Conservation (phyloP, 1,140 invertebrate genomes). For the Cataglyphis hispanica region DNA sequence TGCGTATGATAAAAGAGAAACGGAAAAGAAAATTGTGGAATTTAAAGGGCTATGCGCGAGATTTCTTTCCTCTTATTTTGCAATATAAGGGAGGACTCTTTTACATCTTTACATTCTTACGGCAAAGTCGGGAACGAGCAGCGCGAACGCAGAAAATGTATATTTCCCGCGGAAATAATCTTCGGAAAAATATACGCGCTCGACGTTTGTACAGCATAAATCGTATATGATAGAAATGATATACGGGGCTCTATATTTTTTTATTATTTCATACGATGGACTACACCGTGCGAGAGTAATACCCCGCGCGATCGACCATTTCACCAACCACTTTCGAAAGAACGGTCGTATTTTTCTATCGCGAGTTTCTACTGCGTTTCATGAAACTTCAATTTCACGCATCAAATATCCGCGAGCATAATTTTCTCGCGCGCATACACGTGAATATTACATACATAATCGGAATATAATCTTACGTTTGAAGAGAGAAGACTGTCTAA, state of each 20-base stretch:
- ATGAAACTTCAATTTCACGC: slow-evolving; percentile 56
- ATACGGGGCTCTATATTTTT: slow-evolving; percentile 38
- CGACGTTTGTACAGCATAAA: slow-evolving; percentile 30
- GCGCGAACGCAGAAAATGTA: slow-evolving; percentile 18
- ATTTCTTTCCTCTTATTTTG: slow-evolving; percentile 19
- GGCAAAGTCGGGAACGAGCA: not conserved
- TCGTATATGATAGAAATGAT: slow-evolving; percentile 49
- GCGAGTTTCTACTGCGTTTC: slow-evolving; percentile 17
- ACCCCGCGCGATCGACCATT: slow-evolving; percentile 37
- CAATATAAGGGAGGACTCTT: slow-evolving; percentile 31
- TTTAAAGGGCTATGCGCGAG: slow-evolving; percentile 15
- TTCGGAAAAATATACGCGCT: slow-evolving; percentile 34
- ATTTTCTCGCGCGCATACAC: not conserved
- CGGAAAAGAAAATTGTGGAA: slow-evolving; percentile 10
- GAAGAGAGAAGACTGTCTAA: not conserved
- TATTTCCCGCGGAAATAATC: slow-evolving; percentile 42
- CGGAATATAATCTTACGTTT: not conserved
- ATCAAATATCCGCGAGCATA: slow-evolving; percentile 46
- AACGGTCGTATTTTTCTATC: slow-evolving; percentile 49
- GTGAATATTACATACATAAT: not conserved
- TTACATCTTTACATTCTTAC: slow-evolving; percentile 25
- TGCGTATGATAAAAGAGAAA: not conserved
- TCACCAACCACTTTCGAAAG: slow-evolving; percentile 17
- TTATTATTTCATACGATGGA: slow-evolving; percentile 55
- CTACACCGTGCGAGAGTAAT: slow-evolving; percentile 6